phyloP scores from a whole-genome alignment of 2,797 vertebrate genomes.

The Scolopax bukidnonensis region DNA sequence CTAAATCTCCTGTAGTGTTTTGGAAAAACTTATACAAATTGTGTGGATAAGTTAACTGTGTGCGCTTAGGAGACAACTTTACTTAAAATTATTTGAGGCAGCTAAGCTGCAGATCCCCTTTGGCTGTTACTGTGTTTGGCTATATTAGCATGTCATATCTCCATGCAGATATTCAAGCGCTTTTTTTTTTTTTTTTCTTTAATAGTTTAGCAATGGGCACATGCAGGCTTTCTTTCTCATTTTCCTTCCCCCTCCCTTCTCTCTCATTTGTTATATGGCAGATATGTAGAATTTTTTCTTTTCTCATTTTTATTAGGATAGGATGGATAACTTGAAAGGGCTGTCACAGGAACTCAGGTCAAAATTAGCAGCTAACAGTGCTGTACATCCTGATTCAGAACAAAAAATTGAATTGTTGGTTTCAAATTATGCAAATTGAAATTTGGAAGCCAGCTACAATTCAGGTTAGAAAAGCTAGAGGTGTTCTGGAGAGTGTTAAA shows the following conservation, averaged over 20 bases:
- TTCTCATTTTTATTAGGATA: neutral
- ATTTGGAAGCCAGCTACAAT: neutral
- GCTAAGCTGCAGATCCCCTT: neutral
- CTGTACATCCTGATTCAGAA: neutral
- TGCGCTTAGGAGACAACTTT: neutral
- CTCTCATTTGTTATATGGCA: neutral
- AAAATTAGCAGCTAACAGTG: neutral
- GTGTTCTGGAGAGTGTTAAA: neutral
- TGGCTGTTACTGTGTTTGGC: neutral
- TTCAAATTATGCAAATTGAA: neutral
- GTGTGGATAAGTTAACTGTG: neutral
- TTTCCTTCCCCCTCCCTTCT: neutral
- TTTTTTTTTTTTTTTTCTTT: neutral
- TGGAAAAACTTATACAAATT: neutral
- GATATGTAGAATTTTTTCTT: neutral
- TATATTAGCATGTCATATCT: neutral
- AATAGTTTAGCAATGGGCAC: neutral
- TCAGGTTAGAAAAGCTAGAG: neutral
- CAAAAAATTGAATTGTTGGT: neutral
- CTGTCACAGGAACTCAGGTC: neutral
- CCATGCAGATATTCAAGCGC: neutral
- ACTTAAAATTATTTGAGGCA: neutral
- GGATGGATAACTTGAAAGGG: neutral
- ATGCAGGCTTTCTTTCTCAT: neutral
- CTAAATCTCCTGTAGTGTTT: neutral